Conservation (phyloP, 1,140 invertebrate genomes). For the Paraescarpia echinospica region DNA sequence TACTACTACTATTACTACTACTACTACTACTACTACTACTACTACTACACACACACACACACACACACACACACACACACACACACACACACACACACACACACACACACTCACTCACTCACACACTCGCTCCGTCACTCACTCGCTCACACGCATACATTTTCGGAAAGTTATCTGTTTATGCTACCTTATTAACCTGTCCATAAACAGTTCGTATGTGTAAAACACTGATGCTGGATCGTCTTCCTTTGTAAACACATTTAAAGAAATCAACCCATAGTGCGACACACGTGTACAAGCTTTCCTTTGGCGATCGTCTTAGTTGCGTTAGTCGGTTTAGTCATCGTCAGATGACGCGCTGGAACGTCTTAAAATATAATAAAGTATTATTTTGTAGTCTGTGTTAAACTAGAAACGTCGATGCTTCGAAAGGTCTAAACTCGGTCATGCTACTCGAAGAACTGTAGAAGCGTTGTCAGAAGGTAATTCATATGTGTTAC, state of each 20-base stretch:
- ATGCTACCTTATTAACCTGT: neutral
- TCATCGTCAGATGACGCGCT: slow-evolving; percentile 29
- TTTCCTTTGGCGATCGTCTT: neutral
- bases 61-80: slow-evolving; percentile 27
- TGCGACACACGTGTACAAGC: neutral
- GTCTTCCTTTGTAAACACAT: neutral
- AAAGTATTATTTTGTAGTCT: neutral
- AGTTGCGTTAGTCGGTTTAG: neutral
- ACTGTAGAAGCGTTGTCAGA: too few relatives aligned
- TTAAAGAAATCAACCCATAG: neutral
- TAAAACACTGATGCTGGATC: neutral
- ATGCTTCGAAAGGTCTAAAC: neutral
- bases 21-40: too few relatives aligned
- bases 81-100: slow-evolving; percentile 7
- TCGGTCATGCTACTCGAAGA: neutral
- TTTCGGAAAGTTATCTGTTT: neutral
- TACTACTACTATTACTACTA: too few relatives aligned
- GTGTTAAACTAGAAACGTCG: neutral
- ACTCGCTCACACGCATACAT: too few relatives aligned
- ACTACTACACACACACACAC: slow-evolving; percentile 28
- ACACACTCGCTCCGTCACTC: neutral
- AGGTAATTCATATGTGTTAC: too few relatives aligned
- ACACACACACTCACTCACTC: neutral
- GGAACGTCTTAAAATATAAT: slow-evolving; percentile 36
- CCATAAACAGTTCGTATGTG: neutral